Base-by-base conservation (phyloP, 2,888 invertebrate species). In the Aproaerema taeniolella region DNA sequence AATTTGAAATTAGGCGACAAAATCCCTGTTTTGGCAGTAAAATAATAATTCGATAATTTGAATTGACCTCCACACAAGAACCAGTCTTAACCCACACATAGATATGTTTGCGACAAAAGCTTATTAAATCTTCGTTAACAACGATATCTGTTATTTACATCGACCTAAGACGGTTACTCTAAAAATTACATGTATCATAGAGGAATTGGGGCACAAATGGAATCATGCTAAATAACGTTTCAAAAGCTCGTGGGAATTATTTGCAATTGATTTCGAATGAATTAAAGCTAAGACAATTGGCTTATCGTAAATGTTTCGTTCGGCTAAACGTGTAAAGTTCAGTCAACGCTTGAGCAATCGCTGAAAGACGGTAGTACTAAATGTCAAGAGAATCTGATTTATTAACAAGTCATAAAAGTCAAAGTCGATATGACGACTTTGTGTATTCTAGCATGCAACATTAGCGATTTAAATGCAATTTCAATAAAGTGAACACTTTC, bases 21-120 rank as follows among this genome's bases (percentile, higher is more conserved):
- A 14, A 6, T 35, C 25, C 13, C 20, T 32, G 20, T 8, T 5
- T 24, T 7, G 9, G 13, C 25, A 12, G 8, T 17, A 33, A 26
- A 26, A 35, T 35, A 28, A 28, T 28, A 16, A 30, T 29, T 37
- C 30, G 20, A 24, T 28, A 10, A 28, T 28, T 37, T 13, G 59
- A 64, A 60, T 62, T 61, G 60, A 65, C 54, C 49, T 47, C 47
- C 49, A 59, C 51, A 55, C 56, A 49, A 58, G 15, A 57, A 64
- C 59, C 53, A 61, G 53, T 66, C 71, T 66, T 67, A 71, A 61
- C 60, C 72, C 50, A 56, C 56, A 65, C 64, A 69, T 56, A 78
- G 83, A 82, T 83, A 83, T 83, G 85, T 83, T 78, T 79, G 82
- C 82, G 81, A 83, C 77, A 79, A 70, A 83, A 81, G 81, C 81